Conservation (phyloP, 2,113 vertebrate species). For the Dicerorhinus sumatrensis region DNA sequence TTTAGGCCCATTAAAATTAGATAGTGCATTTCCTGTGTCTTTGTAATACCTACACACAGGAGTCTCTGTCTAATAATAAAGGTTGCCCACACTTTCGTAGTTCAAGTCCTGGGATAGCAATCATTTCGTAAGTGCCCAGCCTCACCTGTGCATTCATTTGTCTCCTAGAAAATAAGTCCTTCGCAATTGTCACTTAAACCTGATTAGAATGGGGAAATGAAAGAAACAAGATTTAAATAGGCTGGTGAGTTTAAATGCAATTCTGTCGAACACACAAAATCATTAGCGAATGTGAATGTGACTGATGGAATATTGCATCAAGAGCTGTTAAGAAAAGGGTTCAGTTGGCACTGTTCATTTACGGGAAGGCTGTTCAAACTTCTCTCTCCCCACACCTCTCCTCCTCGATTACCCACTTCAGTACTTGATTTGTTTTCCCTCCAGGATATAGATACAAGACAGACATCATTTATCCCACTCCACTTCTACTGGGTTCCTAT, state of each 20-base stretch:
- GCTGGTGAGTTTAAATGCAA: slow-evolving; percentile 73
- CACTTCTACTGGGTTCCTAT: not conserved
- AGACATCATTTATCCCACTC: not conserved
- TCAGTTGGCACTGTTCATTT: slow-evolving; percentile 73
- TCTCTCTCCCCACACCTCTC: not conserved
- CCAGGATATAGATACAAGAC: not conserved
- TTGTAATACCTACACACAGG: not conserved
- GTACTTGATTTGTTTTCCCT: not conserved
- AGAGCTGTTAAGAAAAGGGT: slow-evolving; percentile 70
- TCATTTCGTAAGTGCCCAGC: slow-evolving; percentile 44
- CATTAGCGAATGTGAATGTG: slow-evolving; percentile 80
- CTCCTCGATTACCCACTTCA: not conserved
- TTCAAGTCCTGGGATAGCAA: slow-evolving; percentile 27
- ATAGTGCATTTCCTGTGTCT: not conserved
- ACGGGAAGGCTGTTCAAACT: not conserved
- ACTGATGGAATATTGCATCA: slow-evolving; percentile 66
- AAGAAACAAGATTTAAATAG: slow-evolving; percentile 78
- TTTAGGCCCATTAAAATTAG: slow-evolving; percentile 22
- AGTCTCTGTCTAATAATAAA: not conserved
- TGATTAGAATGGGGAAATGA: slow-evolving; percentile 81
- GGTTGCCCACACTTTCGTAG: not conserved
- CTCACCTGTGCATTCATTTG: slow-evolving; percentile 72
- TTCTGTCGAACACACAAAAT: slow-evolving; percentile 78
- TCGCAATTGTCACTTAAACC: slow-evolving; percentile 73
- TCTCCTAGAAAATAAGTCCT: slow-evolving; percentile 76